Conservation (phyloP, 2,888 invertebrate genomes). For the Philonicus albiceps region DNA sequence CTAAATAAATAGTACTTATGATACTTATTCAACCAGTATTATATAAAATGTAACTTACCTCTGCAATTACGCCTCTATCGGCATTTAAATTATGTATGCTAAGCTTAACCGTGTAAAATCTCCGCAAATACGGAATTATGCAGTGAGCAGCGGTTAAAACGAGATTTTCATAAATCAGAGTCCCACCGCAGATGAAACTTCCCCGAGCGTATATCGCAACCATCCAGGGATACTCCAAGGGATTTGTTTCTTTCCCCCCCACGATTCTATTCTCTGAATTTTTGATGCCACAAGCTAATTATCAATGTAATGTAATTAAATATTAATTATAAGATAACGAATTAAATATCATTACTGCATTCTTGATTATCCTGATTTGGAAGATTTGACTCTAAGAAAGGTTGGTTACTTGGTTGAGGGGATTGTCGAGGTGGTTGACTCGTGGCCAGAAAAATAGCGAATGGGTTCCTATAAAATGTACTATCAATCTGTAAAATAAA, state of each 20-base stretch:
- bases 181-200: not conserved
- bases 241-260: not conserved
- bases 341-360: not conserved
- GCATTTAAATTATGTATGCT: not conserved
- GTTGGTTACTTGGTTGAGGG: not conserved
- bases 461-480: not conserved
- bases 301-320: not conserved
- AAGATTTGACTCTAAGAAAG: not conserved
- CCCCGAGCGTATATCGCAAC: not conserved
- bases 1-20: too few species aligned
- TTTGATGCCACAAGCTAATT: conserved; percentile 15
- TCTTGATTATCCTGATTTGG: not conserved
- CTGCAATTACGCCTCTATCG: not conserved
- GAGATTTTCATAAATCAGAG: not conserved
- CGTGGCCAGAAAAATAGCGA: not conserved
- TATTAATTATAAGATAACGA: not conserved
- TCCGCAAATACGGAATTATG: not conserved
- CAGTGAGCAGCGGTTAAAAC: conserved; percentile 21
- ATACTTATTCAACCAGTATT: too few species aligned
- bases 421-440: not conserved
- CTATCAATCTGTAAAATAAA: not conserved
- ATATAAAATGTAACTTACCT: not conserved
- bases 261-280: not conserved
- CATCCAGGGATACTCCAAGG: conserved; percentile 18
- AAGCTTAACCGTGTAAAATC: not conserved